Base-by-base conservation (phyloP, 2,113 vertebrate genomes). In the Genyomyrus donnyi region DNA sequence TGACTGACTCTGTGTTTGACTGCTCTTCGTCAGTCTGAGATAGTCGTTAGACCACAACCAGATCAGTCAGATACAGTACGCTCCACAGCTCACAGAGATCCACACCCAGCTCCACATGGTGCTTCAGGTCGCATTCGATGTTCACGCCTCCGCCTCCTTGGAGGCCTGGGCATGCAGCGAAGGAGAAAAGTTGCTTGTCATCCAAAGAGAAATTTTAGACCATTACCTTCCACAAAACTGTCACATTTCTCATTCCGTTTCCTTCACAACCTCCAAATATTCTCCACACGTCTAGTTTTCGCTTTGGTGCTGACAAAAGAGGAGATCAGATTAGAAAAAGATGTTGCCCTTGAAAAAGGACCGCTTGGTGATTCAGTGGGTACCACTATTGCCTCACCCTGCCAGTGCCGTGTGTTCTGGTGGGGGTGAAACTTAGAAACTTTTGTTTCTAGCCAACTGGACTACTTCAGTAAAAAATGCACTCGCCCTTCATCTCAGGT, bases 151-250 rank as follows among this genome's bases (percentile, higher is more conserved):
- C 5, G 15, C 74, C 74, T 42, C 3, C 17, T 15, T 19, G 13
- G 15, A 42, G 39, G 35, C 35, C 74, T 42, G 4, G 5, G 35
- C 35, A 42, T 80, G 35, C 15, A 17, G 31, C 2, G 35, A 39
- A 39, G 31, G 74, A 21, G 15, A 49, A 45, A 85, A 85, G 46
- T 15, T 21, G 88, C 62, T 70, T 88, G 27, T 70, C n/a, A 0
- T 13, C 31, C 62, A 27, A n/a, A 27, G 39, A 56, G 52, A 80
- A 39, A 15, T 8, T 42, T 66, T 11, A 53, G 13, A 45, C 21
- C 27, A 31, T 77, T 93, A 96, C 96, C 95, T 96, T 95, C 96
- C 96, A 96, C 17, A 96, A 89, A 88, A 96, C 92, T 0, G 91
- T 95, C 84, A 96, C 92, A 11, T 17, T 86, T 90, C 31, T 88